A percentile compares a stretch with the other conserved stretches of the same genome.
Conservation (phyloP, 2,113 vertebrate species). For the Bubo bubo region DNA sequence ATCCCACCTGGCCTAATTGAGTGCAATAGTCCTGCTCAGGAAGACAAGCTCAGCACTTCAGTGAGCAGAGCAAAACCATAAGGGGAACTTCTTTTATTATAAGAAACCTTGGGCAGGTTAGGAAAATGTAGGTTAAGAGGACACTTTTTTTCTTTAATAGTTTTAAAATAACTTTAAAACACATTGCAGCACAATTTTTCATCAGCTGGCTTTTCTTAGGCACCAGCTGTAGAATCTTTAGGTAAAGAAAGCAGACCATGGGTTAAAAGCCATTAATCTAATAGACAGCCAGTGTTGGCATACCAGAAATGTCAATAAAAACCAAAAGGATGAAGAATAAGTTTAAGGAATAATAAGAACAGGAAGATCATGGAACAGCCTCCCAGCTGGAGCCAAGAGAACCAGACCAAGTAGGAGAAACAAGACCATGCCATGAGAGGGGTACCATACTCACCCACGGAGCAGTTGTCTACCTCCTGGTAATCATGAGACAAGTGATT, state of each 20-base stretch:
- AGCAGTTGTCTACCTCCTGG: background rate
- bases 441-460: background rate
- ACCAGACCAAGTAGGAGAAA: background rate
- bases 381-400: background rate
- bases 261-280: background rate
- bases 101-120: background rate
- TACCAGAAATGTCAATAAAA: background rate
- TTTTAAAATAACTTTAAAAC: background rate
- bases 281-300: background rate
- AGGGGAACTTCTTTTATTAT: background rate
- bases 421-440: background rate
- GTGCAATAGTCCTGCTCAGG: background rate
- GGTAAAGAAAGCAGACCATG: background rate
- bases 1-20: background rate
- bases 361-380: background rate
- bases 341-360: background rate
- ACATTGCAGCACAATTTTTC: background rate
- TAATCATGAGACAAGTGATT: background rate
- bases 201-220: background rate
- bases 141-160: background rate
- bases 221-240: background rate
- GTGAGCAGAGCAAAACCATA: background rate
- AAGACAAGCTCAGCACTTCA: background rate
- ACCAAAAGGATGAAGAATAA: background rate
- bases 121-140: background rate